Percentiles rank a stretch among this genome's conserved stretches.
These are phyloP conservation scores for Euthynnus affinis DNA, from an alignment of 2,797 vertebrate species.

Conservation along the genomic window DNA sequence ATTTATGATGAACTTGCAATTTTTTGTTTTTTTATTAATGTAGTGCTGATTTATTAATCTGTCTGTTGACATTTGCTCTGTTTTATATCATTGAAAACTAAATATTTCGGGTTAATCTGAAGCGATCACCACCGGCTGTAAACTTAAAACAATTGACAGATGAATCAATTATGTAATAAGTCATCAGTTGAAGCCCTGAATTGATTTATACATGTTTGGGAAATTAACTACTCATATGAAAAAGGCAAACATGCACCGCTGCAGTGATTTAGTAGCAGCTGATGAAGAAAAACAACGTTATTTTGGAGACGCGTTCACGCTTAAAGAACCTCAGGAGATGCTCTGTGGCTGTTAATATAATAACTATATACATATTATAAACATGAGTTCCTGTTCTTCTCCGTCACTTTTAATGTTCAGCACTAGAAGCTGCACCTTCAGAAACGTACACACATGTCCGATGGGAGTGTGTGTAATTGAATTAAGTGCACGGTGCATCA, in stretches of 20 bases:
- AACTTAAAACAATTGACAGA: not conserved
- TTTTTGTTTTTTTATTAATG: not conserved
- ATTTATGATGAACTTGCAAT: not conserved
- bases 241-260: not conserved
- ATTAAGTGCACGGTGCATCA: slow-evolving; percentile 76
- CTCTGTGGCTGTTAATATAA: not conserved
- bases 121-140: too few relatives aligned
- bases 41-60: too few relatives aligned
- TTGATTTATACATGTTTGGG: not conserved
- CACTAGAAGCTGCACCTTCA: slow-evolving; percentile 28
- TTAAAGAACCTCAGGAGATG: too few relatives aligned
- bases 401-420: not conserved
- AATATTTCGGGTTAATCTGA: not conserved
- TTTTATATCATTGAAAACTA: not conserved
- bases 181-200: not conserved
- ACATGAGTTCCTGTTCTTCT: not conserved
- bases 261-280: not conserved
- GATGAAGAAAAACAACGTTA: not conserved
- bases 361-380: too few relatives aligned
- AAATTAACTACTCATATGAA: not conserved
- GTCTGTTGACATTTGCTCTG: not conserved
- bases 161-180: not conserved
- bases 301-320: not conserved
- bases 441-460: slow-evolving; percentile 23
- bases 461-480: slow-evolving; percentile 63